A percentile compares a stretch with the other conserved stretches of the same genome.
Conservation (phyloP, 2,113 vertebrate genomes). For the Calidris pugnax region DNA sequence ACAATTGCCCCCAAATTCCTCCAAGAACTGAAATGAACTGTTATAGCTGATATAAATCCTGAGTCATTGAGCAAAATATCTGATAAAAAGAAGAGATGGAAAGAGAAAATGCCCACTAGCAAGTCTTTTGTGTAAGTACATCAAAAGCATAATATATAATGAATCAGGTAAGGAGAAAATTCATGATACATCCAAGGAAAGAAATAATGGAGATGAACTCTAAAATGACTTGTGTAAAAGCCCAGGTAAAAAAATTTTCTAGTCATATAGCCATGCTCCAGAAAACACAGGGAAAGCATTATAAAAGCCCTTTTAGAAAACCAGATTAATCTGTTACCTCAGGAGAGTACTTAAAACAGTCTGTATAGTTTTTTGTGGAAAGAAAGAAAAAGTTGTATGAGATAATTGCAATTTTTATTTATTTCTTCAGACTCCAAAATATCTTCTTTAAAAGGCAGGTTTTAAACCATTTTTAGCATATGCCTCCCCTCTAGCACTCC, state of each 20-base stretch:
- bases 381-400: not conserved
- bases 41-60: not conserved
- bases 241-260: not conserved
- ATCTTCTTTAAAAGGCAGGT: not conserved
- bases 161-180: not conserved
- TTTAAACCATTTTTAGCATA: not conserved
- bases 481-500: not conserved
- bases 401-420: not conserved
- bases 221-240: not conserved
- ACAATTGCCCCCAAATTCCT: not conserved
- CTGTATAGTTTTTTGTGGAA: not conserved
- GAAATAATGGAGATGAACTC: not conserved
- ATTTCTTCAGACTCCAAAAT: not conserved
- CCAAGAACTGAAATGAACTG: conserved; percentile 8
- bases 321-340: not conserved
- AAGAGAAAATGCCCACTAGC: not conserved
- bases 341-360: not conserved
- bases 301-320: not conserved
- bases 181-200: not conserved
- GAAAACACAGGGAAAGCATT: not conserved
- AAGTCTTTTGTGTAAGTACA: not conserved
- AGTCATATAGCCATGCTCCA: not conserved
- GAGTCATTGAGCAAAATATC: not conserved
- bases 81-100: not conserved
- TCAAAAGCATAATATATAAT: not conserved